These are phyloP conservation scores for Enteromius radiatus DNA, from an alignment of 2,797 vertebrate genomes.

Conservation along the genomic window DNA sequence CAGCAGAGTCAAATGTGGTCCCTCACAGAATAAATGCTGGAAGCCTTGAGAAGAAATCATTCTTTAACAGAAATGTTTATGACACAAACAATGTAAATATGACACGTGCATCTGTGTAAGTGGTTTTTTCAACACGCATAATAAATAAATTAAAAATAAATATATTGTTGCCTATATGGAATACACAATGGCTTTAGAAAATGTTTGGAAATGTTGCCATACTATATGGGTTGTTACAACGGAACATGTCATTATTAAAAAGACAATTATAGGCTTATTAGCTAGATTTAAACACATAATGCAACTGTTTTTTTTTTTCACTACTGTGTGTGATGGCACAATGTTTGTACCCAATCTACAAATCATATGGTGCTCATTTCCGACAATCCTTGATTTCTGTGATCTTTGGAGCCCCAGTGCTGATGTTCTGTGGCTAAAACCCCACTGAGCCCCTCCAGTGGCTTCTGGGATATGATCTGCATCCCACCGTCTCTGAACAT, in stretches of 20 bases:
- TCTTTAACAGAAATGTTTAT: background rate
- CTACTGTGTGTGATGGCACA: background rate
- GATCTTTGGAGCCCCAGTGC: constrained; percentile 1
- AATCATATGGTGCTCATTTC: constrained; percentile 18
- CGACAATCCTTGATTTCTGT: constrained; percentile 7
- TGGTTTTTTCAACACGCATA: too few species aligned
- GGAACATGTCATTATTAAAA: background rate
- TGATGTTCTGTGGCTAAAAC: constrained; percentile 23
- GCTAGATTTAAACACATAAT: constrained; percentile 1
- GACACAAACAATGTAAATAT: background rate
- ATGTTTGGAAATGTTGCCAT: too few species aligned
- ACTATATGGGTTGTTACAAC: background rate
- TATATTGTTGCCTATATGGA: too few species aligned
- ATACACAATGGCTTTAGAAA: too few species aligned
- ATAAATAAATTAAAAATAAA: too few species aligned
- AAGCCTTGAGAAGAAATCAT: background rate
- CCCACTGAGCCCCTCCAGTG: background rate
- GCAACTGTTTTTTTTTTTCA: too few species aligned
- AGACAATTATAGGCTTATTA: background rate
- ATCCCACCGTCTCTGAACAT: background rate
- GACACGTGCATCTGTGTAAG: background rate
- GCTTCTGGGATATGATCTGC: constrained; percentile 26
- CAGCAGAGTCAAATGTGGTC: constrained; percentile 2
- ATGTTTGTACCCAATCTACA: constrained; percentile 33
- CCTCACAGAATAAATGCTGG: background rate